Conservation (phyloP, 2,113 vertebrate species). For the Gymnorhina tibicen region DNA sequence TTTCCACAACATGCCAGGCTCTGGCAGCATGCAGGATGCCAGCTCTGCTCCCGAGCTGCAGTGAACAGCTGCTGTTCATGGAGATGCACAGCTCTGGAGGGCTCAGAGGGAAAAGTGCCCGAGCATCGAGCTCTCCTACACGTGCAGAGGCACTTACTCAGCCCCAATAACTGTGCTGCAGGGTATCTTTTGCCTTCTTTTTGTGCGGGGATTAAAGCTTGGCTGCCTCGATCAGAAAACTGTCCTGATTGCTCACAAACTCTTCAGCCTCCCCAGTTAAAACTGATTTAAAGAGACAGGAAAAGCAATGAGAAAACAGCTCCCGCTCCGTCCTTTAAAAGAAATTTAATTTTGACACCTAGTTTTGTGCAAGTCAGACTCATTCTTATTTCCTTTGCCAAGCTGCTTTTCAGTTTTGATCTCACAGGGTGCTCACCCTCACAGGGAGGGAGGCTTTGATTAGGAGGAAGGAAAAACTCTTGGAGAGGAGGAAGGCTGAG, state of each 20-base stretch:
- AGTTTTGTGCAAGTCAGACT: not conserved
- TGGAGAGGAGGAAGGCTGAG: not conserved
- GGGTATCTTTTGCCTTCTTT: not conserved
- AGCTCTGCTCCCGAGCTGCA: not conserved
- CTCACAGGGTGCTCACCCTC: not conserved
- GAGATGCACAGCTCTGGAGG: not conserved
- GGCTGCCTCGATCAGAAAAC: not conserved
- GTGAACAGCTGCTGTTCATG: not conserved
- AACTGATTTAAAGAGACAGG: conserved; percentile 1
- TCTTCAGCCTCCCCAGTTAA: not conserved
- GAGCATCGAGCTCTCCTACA: not conserved
- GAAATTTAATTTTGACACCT: not conserved
- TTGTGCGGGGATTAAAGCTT: not conserved
- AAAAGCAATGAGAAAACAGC: not conserved
- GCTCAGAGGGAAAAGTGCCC: not conserved
- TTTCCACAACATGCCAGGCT: not conserved
- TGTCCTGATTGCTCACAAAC: not conserved
- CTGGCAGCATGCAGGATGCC: not conserved
- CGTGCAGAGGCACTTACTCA: not conserved
- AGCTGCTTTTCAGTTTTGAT: not conserved
- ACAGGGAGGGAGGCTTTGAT: not conserved
- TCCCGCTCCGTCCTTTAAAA: not conserved
- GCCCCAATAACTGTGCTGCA: not conserved
- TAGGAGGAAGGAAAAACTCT: not conserved
- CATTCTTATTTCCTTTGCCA: not conserved